Conservation (phyloP, 2,113 vertebrate species). For the Calidris pygmaea region DNA sequence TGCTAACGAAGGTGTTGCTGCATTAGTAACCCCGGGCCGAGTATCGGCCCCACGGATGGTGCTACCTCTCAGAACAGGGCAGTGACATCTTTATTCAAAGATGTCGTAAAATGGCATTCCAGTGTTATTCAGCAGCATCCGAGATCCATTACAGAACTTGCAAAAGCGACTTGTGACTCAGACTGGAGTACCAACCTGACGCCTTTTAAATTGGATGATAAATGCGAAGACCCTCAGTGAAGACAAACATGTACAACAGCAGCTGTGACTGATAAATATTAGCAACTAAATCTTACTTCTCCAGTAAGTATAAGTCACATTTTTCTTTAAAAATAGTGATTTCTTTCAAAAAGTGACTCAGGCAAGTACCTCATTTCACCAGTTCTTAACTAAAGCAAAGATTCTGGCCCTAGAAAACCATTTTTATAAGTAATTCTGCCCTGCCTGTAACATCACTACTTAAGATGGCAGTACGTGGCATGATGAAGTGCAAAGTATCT, state of each 20-base stretch:
- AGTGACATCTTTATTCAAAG: background rate
- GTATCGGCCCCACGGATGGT: background rate
- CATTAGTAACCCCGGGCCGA: background rate
- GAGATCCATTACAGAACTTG: background rate
- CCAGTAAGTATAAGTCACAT: accelerated
- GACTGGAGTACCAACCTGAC: background rate
- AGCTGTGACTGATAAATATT: background rate
- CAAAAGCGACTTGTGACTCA: background rate
- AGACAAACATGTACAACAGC: background rate
- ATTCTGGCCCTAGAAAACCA: background rate
- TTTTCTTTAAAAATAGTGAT: background rate
- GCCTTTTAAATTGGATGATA: background rate
- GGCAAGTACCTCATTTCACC: background rate
- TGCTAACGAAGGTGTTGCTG: background rate
- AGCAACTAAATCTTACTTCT: background rate
- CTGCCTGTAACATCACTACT: background rate
- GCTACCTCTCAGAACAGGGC: background rate
- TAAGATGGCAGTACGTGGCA: background rate
- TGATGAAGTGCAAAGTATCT: background rate
- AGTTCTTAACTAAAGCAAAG: background rate
- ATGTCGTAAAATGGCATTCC: background rate
- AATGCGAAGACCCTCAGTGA: background rate
- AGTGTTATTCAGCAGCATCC: background rate
- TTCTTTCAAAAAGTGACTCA: background rate
- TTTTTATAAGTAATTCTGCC: background rate